phyloP scores from a whole-genome alignment of 1,140 invertebrate genomes.

The Ectropis grisescens region DNA sequence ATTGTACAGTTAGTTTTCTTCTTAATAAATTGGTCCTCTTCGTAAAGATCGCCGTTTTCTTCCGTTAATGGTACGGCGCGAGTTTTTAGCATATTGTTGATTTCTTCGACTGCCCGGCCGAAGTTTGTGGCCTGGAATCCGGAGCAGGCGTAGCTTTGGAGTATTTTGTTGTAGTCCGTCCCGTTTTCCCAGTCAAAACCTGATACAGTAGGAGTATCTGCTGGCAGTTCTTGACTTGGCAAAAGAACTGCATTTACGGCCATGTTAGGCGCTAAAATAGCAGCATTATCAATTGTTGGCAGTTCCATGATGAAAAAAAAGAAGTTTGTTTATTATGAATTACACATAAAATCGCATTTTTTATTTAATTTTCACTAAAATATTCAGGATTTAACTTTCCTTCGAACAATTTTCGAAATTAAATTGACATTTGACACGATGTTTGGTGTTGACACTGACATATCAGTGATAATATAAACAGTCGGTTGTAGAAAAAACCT shows the following conservation, averaged over 20 bases:
- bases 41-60: conserved; percentile 76
- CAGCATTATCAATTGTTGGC: conserved; percentile 12
- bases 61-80: conserved; percentile 74
- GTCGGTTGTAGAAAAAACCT: too few relatives aligned
- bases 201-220: conserved; percentile 74
- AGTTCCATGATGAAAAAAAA: too few relatives aligned
- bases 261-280: conserved; percentile 60
- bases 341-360: too few relatives aligned
- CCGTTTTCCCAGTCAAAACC: conserved; percentile 96
- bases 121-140: conserved; percentile 99
- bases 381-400: too few relatives aligned
- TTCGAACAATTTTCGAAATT: too few relatives aligned
- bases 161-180: conserved; percentile 87
- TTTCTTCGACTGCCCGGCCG: conserved; percentile 90
- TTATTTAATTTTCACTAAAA: too few relatives aligned
- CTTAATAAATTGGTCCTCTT: conserved; percentile 85
- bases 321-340: too few relatives aligned
- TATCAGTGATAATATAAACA: too few relatives aligned
- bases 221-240: conserved; percentile 73
- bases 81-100: conserved; percentile 91
- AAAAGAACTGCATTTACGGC: conserved; percentile 77
- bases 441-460: too few relatives aligned
- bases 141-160: conserved; percentile 83
- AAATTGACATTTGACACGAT: too few relatives aligned
- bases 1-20: conserved; percentile 91